phyloP scores from a whole-genome alignment of 2,888 invertebrate genomes.

The Graphium colonna region DNA sequence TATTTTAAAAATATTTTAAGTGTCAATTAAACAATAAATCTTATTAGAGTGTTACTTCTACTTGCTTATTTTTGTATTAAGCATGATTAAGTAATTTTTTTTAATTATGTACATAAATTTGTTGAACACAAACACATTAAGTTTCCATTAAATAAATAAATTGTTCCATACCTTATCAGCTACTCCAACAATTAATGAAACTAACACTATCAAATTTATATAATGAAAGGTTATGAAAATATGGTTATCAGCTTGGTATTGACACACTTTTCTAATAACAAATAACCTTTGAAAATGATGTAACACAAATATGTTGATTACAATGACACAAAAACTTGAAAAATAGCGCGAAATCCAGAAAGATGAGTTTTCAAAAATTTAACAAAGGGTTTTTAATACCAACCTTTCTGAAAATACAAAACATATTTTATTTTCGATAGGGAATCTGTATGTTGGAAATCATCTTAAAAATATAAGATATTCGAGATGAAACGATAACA shows the following conservation, averaged over 20 bases:
- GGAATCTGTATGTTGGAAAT: conserved; percentile 38
- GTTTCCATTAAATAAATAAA: neutral
- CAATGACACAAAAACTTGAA: conserved; percentile 8
- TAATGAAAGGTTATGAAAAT: conserved; percentile 42
- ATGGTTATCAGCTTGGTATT: conserved; percentile 41
- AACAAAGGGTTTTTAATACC: conserved; percentile 35
- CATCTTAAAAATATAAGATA: conserved; percentile 49
- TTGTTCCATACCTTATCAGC: conserved; percentile 7
- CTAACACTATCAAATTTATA: conserved; percentile 18
- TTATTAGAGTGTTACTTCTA: no score
- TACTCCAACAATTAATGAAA: neutral
- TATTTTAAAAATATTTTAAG: no score
- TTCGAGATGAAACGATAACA: conserved; percentile 60
- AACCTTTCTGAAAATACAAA: conserved; percentile 69
- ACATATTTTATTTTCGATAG: conserved; percentile 47
- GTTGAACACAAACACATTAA: no score
- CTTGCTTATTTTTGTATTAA: no score
- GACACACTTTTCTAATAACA: conserved; percentile 25
- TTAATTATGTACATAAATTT: no score
- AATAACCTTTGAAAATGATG: conserved; percentile 34
- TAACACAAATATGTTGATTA: conserved; percentile 25
- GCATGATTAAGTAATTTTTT: no score
- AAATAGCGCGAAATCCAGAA: conserved; percentile 13
- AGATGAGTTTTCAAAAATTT: conserved; percentile 22
- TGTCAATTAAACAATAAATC: no score